A percentile compares a stretch with the other conserved stretches of the same genome.
These are phyloP conservation scores for Tinea pellionella DNA, from an alignment of 2,888 invertebrate species.

Conservation along the genomic window DNA sequence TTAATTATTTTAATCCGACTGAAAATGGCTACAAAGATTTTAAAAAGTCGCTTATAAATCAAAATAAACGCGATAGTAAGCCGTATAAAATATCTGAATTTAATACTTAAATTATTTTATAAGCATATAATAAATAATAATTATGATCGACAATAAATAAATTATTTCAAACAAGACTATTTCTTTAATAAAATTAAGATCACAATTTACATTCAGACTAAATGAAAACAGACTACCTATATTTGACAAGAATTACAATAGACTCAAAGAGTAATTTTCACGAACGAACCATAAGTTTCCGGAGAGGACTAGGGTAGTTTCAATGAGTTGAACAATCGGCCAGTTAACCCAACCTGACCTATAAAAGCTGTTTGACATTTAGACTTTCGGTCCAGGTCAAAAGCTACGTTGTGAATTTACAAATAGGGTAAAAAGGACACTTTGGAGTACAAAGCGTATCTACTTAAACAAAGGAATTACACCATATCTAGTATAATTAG, in stretches of 20 bases:
- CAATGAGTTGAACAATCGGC: constrained; percentile 1
- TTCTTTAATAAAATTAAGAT: no score
- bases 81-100: no score
- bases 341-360: constrained; percentile 5
- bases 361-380: constrained; percentile 4
- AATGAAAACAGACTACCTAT: neutral
- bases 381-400: neutral
- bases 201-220: neutral
- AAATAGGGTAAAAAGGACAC: neutral
- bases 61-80: no score
- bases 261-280: neutral
- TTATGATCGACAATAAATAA: no score
- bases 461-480: neutral
- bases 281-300: neutral
- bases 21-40: no score
- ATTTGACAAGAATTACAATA: neutral
- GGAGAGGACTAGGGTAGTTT: neutral
- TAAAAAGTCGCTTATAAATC: no score
- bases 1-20: no score
- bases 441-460: neutral
- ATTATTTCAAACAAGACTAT: no score
- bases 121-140: no score
- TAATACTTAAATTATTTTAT: no score
- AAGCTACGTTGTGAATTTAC: neutral
- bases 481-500: neutral